Evolutionary conservation across 2,888 invertebrate species (phyloP).

Genomic region (Pegoplata infirma): DNA sequence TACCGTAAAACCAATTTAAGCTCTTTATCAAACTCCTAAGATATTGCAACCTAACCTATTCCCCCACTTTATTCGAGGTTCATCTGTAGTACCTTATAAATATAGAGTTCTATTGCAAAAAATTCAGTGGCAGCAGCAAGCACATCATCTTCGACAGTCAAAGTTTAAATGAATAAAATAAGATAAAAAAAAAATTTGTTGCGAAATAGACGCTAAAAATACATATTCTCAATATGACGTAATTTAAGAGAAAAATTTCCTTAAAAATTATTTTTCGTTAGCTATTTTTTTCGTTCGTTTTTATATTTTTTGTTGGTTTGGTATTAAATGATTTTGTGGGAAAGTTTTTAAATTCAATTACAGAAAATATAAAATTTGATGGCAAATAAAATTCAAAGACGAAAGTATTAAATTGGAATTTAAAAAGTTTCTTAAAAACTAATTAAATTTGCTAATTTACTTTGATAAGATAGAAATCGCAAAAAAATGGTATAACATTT

Average conservation of each 20-base stretch:
- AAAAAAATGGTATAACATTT: no score
- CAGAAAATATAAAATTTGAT: conserved; percentile 1
- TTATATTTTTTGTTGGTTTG: conserved; percentile 1
- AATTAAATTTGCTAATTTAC: no score
- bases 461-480: no score
- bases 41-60: no score
- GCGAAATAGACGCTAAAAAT: neutral
- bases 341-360: conserved; percentile 20
- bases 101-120: neutral
- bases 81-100: neutral
- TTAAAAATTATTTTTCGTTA: neutral
- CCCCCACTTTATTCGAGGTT: no score
- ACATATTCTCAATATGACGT: conserved; percentile 33
- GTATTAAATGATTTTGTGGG: conserved; percentile 22
- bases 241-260: conserved; percentile 43
- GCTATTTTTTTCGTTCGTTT: neutral
- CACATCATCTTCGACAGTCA: conserved; percentile 29
- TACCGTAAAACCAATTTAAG: no score
- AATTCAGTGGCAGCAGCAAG: neutral
- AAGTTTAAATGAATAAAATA: conserved; percentile 47
- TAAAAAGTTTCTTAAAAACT: neutral
- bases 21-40: no score
- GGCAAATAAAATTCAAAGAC: neutral
- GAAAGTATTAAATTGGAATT: neutral
- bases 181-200: neutral